phyloP scores from a whole-genome alignment of 2,888 invertebrate genomes.

The Eueremaeus valkanovi region DNA sequence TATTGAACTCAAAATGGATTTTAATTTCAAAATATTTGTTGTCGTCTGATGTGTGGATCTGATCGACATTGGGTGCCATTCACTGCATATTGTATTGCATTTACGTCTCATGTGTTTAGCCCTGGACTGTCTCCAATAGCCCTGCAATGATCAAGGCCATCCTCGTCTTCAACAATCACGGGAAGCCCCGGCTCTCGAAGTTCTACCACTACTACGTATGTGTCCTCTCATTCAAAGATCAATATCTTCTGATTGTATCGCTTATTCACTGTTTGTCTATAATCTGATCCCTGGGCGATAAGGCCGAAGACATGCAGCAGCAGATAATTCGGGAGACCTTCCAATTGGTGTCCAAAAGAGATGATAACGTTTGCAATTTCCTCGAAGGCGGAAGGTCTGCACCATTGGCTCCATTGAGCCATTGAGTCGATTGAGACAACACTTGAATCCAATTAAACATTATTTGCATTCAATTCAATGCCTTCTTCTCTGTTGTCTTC shows the following conservation, averaged over 20 bases:
- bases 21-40: neutral
- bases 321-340: constrained; percentile 99
- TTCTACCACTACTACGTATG: constrained; percentile 58
- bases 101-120: too few relatives aligned
- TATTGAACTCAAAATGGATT: neutral
- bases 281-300: constrained; percentile 58
- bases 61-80: neutral
- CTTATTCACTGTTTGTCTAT: neutral
- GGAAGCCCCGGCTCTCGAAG: constrained; percentile 57
- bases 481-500: neutral
- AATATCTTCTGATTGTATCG: neutral
- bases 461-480: neutral
- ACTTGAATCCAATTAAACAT: constrained; percentile 12
- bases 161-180: constrained; percentile 59
- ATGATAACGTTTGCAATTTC: constrained; percentile 99
- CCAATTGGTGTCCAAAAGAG: constrained; percentile 94
- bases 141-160: constrained; percentile 58
- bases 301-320: constrained; percentile 94
- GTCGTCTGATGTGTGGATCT: neutral
- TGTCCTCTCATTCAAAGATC: neutral
- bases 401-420: too few relatives aligned
- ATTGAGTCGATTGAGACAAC: too few relatives aligned
- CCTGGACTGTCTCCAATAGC: neutral
- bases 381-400: constrained; percentile 91
- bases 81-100: neutral